These are phyloP conservation scores for Tenebrio molitor DNA, from an alignment of 1,140 invertebrate genomes.

Conservation along the genomic window DNA sequence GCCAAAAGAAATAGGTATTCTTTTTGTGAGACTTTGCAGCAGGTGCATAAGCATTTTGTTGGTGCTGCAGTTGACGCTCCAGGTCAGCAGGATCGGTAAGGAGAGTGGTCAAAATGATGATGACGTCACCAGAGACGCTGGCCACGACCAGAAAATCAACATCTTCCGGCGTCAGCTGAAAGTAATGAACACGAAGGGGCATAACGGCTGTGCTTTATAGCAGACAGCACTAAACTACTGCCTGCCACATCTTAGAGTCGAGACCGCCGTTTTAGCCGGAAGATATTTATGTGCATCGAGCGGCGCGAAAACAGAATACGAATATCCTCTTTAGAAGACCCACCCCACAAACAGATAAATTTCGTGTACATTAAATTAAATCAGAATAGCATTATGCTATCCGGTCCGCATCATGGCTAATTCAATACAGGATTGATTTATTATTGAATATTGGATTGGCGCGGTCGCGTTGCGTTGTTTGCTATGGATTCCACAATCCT, in stretches of 20 bases:
- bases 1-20: too few species aligned
- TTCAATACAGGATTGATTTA: too few species aligned
- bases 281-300: slow-evolving; percentile 40
- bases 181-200: slow-evolving; percentile 46
- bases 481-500: too few species aligned
- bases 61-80: too few species aligned
- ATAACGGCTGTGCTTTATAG: slow-evolving; percentile 42
- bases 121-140: slow-evolving; percentile 15
- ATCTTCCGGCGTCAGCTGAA: slow-evolving; percentile 43
- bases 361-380: slow-evolving; percentile 20
- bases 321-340: slow-evolving; percentile 34
- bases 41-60: too few species aligned
- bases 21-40: too few species aligned
- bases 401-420: too few species aligned
- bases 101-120: slow-evolving; percentile 36
- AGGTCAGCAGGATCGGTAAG: too few species aligned
- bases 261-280: slow-evolving; percentile 8
- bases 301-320: slow-evolving; percentile 37
- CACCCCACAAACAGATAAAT: slow-evolving; percentile 2
- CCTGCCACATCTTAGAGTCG: slow-evolving; percentile 21
- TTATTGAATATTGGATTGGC: too few species aligned
- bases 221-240: slow-evolving; percentile 41
- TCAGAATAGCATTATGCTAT: too few species aligned
- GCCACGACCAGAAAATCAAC: slow-evolving; percentile 28
- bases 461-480: too few species aligned